Base-by-base conservation (phyloP, 2,888 invertebrate genomes). In the Lagria hirta region DNA sequence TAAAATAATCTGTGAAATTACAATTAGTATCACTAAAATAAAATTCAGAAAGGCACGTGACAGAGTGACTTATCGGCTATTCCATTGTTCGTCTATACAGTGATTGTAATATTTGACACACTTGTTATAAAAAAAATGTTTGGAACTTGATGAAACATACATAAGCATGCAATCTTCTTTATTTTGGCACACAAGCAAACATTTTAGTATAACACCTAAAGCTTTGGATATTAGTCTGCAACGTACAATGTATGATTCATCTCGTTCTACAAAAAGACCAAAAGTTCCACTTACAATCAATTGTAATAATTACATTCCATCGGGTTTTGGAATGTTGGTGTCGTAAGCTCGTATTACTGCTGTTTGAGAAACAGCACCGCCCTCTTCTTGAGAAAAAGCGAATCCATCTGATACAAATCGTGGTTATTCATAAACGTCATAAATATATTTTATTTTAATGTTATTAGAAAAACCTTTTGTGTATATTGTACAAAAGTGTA, bases 301-400 rank as follows among this genome's bases (percentile, higher is more conserved):
- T 34, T 12, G 14, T 8, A 17, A 29, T 10, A 16, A 28, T 58
- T 55, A 67, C 51, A 58, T 64, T 37, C 83, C 88, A 67, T 79
- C 83, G 58, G 85, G 84, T 72, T 89, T 85, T 71, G 88, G 89
- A 70, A 84, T 81, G 68, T 88, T 92, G 60, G 95, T 94, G 77
- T 97, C 90, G 82, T 97, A 97, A 35, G 91, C 91, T 69, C 97
- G 84, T 71, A 98, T 95, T 69, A 97, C 85, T 67, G 91, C 92
- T 56, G 94, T 88, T 76, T 97, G 91, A 34, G 92, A 86, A 52
- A 98, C 90, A 62, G 86, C 89, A 56, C 95, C 96, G 68, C 94
- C 91, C 76, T 99, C 98, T 76, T 98, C 98, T 85, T 98, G 98
- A 26, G 97, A 98, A 78, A 99, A 99, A 57, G 98, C 97, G 78